Evolutionary conservation across 2,113 vertebrate genomes (phyloP).

Genomic region (Mus pahari): DNA sequence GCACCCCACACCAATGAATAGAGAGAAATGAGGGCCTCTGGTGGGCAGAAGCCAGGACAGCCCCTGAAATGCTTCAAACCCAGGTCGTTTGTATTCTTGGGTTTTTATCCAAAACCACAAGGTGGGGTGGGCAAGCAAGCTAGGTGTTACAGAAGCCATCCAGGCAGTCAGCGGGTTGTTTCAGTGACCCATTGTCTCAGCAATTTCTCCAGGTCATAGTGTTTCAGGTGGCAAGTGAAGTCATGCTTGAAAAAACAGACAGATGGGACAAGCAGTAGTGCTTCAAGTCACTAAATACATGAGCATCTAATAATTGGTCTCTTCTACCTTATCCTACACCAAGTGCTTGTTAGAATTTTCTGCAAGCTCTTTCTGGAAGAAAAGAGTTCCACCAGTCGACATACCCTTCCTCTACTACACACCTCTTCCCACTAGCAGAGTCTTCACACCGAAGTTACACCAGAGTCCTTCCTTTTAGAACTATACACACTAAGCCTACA

Average conservation of each 20-base stretch:
- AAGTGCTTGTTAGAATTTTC: background rate
- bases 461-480: conserved; percentile 41
- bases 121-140: background rate
- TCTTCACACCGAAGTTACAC: background rate
- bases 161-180: background rate
- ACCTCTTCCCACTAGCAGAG: conserved; percentile 19
- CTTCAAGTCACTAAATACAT: background rate
- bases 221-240: background rate
- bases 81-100: background rate
- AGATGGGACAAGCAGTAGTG: background rate
- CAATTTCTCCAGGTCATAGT: background rate
- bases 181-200: background rate
- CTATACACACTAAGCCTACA: conserved; percentile 25
- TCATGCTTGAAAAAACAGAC: background rate
- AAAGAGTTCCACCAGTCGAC: background rate
- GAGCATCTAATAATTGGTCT: background rate
- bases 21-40: background rate
- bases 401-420: background rate
- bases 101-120: background rate
- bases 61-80: background rate
- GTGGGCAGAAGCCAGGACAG: background rate
- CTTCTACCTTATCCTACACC: background rate
- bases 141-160: background rate
- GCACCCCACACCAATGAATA: background rate
- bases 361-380: background rate